These are phyloP conservation scores for Dicaeum eximium DNA, from an alignment of 2,113 vertebrate genomes.

Conservation along the genomic window DNA sequence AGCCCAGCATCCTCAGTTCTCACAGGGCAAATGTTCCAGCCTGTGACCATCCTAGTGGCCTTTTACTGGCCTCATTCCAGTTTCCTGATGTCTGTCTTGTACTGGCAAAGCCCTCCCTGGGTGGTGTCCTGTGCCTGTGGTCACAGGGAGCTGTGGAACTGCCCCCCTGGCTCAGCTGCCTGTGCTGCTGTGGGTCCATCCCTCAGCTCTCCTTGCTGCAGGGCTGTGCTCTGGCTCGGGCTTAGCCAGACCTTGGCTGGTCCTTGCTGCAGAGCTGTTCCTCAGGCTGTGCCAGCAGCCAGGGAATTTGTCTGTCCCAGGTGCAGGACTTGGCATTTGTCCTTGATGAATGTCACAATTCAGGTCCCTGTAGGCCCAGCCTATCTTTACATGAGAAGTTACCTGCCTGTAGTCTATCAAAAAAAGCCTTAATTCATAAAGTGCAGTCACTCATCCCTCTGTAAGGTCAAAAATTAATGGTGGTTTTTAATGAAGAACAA, in stretches of 20 bases:
- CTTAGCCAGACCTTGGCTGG: neutral
- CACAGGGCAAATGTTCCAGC: neutral
- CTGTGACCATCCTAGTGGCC: neutral
- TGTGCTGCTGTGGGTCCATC: neutral
- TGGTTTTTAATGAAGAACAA: neutral
- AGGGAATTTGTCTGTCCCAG: neutral
- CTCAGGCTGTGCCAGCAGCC: neutral
- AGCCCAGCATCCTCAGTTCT: neutral
- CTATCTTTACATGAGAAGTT: neutral
- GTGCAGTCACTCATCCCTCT: neutral
- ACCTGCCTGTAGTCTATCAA: neutral
- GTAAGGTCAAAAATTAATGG: neutral
- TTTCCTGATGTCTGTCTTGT: neutral
- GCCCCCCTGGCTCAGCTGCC: neutral
- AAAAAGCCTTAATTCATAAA: neutral
- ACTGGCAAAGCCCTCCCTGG: neutral
- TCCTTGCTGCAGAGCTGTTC: neutral
- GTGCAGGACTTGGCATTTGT: neutral
- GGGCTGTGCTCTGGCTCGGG: accelerated
- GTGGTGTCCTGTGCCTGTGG: neutral
- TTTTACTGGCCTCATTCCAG: neutral
- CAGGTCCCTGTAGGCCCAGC: neutral
- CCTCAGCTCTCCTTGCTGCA: neutral
- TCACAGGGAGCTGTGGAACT: neutral
- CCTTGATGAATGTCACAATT: neutral